Evolutionary conservation across 2,797 vertebrate genomes (phyloP).

Genomic region (Microcaecilia unicolor): DNA sequence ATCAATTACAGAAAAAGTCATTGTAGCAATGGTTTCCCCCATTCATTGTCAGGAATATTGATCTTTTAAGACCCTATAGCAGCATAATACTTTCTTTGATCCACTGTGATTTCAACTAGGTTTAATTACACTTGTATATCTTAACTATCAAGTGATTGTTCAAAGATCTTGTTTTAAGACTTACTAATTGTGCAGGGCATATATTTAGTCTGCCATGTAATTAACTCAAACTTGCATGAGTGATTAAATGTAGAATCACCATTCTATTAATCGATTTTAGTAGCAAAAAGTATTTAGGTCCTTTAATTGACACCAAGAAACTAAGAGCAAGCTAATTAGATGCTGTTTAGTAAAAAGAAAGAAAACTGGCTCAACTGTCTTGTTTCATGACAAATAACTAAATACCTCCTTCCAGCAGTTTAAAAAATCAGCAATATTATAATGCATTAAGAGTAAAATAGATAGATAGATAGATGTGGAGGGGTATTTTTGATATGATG

Average conservation of each 20-base stretch:
- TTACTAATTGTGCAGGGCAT: conserved; percentile 14
- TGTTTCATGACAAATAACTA: conserved; percentile 38
- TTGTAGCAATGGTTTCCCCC: not conserved
- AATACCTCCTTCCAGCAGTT: conserved; percentile 13
- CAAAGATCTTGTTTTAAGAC: conserved; percentile 12
- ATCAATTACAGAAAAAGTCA: not conserved
- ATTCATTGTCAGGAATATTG: not conserved
- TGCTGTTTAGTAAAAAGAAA: conserved; percentile 45
- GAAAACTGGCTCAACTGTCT: conserved; percentile 36
- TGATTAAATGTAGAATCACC: conserved; percentile 32
- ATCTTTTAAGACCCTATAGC: not conserved
- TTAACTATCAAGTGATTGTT: conserved; percentile 29
- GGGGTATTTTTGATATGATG: no score
- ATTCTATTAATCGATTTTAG: conserved; percentile 20
- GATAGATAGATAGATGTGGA: no score
- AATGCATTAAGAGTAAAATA: conserved; percentile 13
- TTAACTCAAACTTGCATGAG: conserved; percentile 32
- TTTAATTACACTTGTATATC: conserved; percentile 20
- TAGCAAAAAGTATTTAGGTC: conserved; percentile 30
- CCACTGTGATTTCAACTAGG: conserved; percentile 24
- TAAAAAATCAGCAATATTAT: conserved; percentile 21
- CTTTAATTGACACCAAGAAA: conserved; percentile 19
- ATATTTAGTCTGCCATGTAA: conserved; percentile 12
- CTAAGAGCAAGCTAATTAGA: conserved; percentile 40
- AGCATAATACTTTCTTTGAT: not conserved